Evolutionary conservation across 2,797 vertebrate species (phyloP), one percentile per base, ranked within the genome.

Genomic region (Ceryle rudis): DNA sequence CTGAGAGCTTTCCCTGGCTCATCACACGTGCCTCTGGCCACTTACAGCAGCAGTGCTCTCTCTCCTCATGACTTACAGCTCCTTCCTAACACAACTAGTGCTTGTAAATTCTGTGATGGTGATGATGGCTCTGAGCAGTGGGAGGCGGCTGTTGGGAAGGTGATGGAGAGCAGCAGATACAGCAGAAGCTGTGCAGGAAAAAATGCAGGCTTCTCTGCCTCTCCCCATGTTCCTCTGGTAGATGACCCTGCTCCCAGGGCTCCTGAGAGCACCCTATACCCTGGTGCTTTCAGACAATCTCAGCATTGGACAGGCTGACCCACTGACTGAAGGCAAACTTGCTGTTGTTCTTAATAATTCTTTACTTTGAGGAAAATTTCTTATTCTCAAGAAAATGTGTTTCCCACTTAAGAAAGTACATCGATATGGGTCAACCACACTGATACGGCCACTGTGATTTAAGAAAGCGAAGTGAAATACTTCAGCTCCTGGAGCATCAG

Each of bases 291-390:
- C 19, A 39, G 28, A 37, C 7, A 58, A 66, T 31, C 25, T 66
- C 28, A 14, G 26, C 9, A 19, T 11, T 29, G 23, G 21, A 78
- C 49, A 42, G 2, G 8, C 0, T 72, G 25, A 25, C 42, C 21
- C 0, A 1, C 10, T 69, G 35, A 21, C 21, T 1, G 1, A 75
- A 5, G 6, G 6, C 9, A 1, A 77, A 29, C 11, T 42, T 58
- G n/a, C n/a, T 39, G 3, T 52, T 71, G 1, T 70, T 92, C 44
- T 67, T 67, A 52, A 15, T 62, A 10, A 10, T 69, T 74, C 46
- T 11, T 51, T 57, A 18, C 39, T 8, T 31, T 5, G 5, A 64
- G 13, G 20, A 69, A 70, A 49, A 33, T 42, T 71, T 55, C 13
- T 61, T 8, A 15, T 55, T 72, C 28, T 71, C 22, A 84, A 44